Conservation (phyloP, 92 coral and sea anemone genomes). For the Phenganax stokvisi region DNA sequence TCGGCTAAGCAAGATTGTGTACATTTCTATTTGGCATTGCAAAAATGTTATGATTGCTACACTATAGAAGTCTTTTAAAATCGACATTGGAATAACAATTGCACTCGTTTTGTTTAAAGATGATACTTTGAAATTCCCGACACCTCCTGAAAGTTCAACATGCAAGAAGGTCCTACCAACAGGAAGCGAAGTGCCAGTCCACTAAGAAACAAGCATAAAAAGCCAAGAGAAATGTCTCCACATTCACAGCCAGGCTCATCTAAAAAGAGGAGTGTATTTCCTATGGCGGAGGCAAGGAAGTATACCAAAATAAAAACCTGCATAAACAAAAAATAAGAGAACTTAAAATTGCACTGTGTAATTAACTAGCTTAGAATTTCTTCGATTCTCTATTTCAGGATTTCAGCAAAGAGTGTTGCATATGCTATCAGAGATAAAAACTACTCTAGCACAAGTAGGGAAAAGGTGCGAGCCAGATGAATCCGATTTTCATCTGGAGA, state of each 20-base stretch:
- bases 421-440: neutral
- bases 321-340: neutral
- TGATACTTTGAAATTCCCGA: too few relatives aligned
- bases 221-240: too few relatives aligned
- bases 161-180: too few relatives aligned
- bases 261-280: neutral
- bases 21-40: too few relatives aligned
- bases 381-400: neutral
- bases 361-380: neutral
- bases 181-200: too few relatives aligned
- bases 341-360: neutral
- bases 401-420: slow-evolving; percentile 4
- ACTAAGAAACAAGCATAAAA: too few relatives aligned
- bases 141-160: too few relatives aligned
- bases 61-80: too few relatives aligned
- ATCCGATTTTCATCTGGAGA: neutral
- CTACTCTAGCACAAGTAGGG: neutral
- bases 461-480: slow-evolving; percentile 9
- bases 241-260: neutral
- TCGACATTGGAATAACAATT: too few relatives aligned
- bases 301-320: neutral
- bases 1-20: too few relatives aligned
- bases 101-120: too few relatives aligned
- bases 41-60: too few relatives aligned
- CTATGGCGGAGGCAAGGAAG: neutral